A percentile compares a stretch with the other conserved stretches of the same genome.
phyloP scores from a whole-genome alignment of 1,140 invertebrate species.

The Apis laboriosa region DNA sequence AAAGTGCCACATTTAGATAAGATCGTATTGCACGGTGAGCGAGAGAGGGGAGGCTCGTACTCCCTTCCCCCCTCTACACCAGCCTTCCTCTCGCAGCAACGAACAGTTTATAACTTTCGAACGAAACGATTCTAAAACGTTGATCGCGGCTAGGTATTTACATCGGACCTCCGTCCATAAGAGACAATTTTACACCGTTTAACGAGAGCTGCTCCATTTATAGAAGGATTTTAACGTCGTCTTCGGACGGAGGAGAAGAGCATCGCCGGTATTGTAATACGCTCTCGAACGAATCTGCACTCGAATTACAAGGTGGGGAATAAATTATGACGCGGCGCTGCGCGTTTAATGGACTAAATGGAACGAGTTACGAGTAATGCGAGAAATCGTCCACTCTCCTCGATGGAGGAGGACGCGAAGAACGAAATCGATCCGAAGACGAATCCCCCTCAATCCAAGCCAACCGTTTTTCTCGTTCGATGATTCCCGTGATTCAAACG shows the following conservation, averaged over 20 bases:
- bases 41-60: too few species aligned
- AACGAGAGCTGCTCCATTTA: slow-evolving; percentile 1
- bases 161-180: background rate
- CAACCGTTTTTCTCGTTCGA: background rate
- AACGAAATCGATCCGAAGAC: background rate
- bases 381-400: background rate
- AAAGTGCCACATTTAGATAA: too few species aligned
- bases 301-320: slow-evolving; percentile 30
- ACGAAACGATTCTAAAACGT: too few species aligned
- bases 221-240: too few species aligned
- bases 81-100: too few species aligned
- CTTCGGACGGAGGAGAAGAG: background rate
- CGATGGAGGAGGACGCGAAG: background rate
- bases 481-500: background rate
- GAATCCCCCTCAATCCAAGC: background rate
- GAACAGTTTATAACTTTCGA: too few species aligned
- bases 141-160: too few species aligned
- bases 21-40: too few species aligned
- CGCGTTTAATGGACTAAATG: slow-evolving; percentile 36
- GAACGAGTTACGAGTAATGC: slow-evolving; percentile 34
- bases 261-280: background rate
- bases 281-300: slow-evolving; percentile 6
- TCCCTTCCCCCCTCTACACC: too few species aligned
- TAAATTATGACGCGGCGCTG: slow-evolving; percentile 22
- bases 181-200: background rate